phyloP scores from a whole-genome alignment of 1,140 invertebrate genomes.

The Pectinophora gossypiella region DNA sequence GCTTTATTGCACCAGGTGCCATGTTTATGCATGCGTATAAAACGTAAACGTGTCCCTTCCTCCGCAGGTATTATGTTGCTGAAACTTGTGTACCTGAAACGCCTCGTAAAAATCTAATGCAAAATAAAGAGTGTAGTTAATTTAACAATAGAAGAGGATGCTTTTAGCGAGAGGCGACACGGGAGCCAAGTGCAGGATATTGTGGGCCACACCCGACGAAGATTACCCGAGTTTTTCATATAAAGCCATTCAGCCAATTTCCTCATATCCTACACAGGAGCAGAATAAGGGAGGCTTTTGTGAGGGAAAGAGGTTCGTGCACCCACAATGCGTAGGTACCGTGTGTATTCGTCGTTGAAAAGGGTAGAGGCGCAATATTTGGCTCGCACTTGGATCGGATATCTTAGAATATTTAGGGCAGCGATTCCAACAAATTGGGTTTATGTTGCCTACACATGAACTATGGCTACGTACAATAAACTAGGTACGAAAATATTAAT shows the following conservation, averaged over 20 bases:
- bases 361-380: slow-evolving; percentile 53
- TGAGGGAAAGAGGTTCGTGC: slow-evolving; percentile 63
- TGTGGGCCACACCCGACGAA: slow-evolving; percentile 51
- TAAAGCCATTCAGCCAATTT: slow-evolving; percentile 72
- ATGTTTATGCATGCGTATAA: slow-evolving; percentile 29
- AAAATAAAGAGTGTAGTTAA: slow-evolving; percentile 21
- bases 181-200: slow-evolving; percentile 54
- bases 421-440: slow-evolving; percentile 46
- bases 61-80: not conserved
- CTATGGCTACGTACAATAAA: too few species aligned
- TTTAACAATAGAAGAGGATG: slow-evolving; percentile 23
- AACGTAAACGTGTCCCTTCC: slow-evolving; percentile 25
- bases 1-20: slow-evolving; percentile 37
- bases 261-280: slow-evolving; percentile 66
- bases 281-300: slow-evolving; percentile 70
- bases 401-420: slow-evolving; percentile 55
- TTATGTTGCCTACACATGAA: slow-evolving; percentile 29
- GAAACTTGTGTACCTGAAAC: not conserved
- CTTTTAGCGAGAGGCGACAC: slow-evolving; percentile 27
- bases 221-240: slow-evolving; percentile 72
- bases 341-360: slow-evolving; percentile 50
- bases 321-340: slow-evolving; percentile 57
- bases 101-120: slow-evolving; percentile 1
- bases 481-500: too few species aligned
- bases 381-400: slow-evolving; percentile 43